Conservation (phyloP, 2,797 vertebrate species). For the Falco cherrug region DNA sequence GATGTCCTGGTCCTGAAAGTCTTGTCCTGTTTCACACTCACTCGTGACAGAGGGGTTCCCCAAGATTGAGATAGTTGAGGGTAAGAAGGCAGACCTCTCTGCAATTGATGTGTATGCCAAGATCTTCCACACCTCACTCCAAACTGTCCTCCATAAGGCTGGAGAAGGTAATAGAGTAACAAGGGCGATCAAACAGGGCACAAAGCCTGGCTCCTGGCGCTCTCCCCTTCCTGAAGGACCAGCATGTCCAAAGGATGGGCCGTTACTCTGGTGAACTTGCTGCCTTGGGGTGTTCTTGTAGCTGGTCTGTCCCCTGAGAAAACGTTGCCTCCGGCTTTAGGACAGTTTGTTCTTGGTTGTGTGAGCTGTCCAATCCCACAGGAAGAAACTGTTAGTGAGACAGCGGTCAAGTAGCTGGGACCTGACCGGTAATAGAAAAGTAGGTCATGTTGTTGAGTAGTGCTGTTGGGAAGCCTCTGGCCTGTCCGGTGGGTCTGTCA, state of each 20-base stretch:
- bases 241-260: background rate
- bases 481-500: background rate
- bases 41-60: background rate
- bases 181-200: background rate
- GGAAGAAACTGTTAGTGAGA: slow-evolving; percentile 27
- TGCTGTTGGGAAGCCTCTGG: background rate
- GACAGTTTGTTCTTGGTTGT: slow-evolving; percentile 26
- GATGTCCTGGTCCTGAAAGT: background rate
- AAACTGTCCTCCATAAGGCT: background rate
- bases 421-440: background rate
- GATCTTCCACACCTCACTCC: background rate
- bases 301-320: background rate
- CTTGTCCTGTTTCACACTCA: background rate
- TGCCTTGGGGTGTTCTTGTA: slow-evolving; percentile 13
- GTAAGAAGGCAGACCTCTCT: background rate
- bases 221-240: background rate
- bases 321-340: slow-evolving; percentile 1
- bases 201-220: background rate
- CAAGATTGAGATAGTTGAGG: background rate
- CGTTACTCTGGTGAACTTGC: background rate
- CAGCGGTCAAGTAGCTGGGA: background rate
- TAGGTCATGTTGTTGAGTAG: background rate
- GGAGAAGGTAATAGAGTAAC: background rate
- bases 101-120: background rate
- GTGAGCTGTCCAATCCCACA: background rate